phyloP scores from a whole-genome alignment of 2,797 vertebrate genomes.

The Scyliorhinus canicula region DNA sequence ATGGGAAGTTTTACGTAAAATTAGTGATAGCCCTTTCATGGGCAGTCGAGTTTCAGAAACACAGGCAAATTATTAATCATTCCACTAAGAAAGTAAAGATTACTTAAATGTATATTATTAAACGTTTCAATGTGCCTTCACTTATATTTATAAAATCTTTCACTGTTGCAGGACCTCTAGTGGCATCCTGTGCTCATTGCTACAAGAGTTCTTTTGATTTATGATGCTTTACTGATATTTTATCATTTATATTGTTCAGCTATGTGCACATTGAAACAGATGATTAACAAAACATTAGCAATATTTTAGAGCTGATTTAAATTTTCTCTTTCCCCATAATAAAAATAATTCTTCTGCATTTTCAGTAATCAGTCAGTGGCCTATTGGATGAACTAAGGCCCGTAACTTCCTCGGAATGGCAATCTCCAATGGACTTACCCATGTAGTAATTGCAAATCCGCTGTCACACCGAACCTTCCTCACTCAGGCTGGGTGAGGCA shows the following conservation, averaged over 20 bases:
- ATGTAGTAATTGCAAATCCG: too few relatives aligned
- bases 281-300: not conserved
- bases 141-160: not conserved
- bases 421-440: too few relatives aligned
- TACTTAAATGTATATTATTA: not conserved
- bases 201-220: not conserved
- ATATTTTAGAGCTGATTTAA: not conserved
- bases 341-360: not conserved
- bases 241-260: not conserved
- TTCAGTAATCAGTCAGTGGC: not conserved
- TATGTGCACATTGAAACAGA: not conserved
- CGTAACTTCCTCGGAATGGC: too few relatives aligned
- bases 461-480: too few relatives aligned
- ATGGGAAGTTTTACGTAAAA: not conserved
- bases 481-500: too few relatives aligned
- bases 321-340: not conserved
- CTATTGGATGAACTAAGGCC: not conserved
- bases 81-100: not conserved
- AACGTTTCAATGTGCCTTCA: not conserved
- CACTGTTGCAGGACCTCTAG: not conserved
- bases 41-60: not conserved
- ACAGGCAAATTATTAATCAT: not conserved
- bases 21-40: not conserved
- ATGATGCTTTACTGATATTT: not conserved
- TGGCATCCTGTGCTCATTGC: not conserved